Base-by-base conservation (phyloP, 1,140 invertebrate genomes). In the Seison nebaliae region DNA sequence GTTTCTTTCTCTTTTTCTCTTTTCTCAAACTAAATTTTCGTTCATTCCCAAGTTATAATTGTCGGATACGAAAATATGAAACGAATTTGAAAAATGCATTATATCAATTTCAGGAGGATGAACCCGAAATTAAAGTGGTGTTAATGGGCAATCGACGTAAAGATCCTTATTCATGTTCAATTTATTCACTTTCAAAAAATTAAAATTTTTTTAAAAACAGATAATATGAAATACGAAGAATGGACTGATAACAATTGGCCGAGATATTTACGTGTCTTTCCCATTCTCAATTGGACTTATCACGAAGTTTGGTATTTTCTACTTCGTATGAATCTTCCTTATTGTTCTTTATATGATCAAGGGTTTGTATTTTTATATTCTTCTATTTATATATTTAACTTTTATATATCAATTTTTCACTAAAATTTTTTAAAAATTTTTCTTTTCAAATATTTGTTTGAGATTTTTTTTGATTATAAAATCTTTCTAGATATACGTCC, bases 211-310 rank as follows among this genome's bases (percentile, higher is more conserved):
- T n/a, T n/a, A n/a, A n/a, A n/a, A n/a, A n/a, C n/a, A n/a, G n/a
- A 33, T 23, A 34, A 51, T 38, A 46, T 60, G 35, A 31, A 49
- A 36, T 43, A 51, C 20, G 53, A 64, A 57, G 46, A 56, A 70
- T 73, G 69, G 62, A 81, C 80, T 9, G 83, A 91, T 61, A 42
- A 62, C 2, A 70, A 63, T 31, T 93, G 83, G 83, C 80, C 83
- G 4, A 60, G 69, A 49, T 61, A 84, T 37, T 72, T 84, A 64
- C 62, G 83, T 17, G 68, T 88, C 6, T 77, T 68, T 55, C 80
- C 83, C 0, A 59, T 93, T 17, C 60, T 91, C 5, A 67, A 84
- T 46, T 93, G 81, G 81, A 67, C 64, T 6, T 91, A 86, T 52
- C 64, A 64, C 8, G 69, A 84, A 48, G 68, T 93, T 33, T 93